Percentiles rank a stretch among this genome's conserved stretches.
These are phyloP conservation scores for Euleptes europaea DNA, from an alignment of 2,113 vertebrate genomes.

Conservation along the genomic window DNA sequence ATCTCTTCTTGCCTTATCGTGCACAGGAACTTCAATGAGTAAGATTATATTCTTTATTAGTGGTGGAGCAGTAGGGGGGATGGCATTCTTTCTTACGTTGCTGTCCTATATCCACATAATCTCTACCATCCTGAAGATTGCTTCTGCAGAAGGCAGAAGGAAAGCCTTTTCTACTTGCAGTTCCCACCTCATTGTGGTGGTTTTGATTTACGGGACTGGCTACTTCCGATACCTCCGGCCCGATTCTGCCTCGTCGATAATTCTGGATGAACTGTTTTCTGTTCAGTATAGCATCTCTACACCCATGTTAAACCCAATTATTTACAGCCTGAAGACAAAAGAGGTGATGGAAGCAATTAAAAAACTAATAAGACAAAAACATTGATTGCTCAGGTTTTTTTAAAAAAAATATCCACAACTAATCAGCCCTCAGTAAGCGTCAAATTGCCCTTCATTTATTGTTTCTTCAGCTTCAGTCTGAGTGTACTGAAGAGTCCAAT, in stretches of 20 bases:
- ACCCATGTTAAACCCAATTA: background rate
- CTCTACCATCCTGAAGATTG: background rate
- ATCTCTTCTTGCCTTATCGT: conserved; percentile 37
- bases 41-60: too few species aligned
- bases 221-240: background rate
- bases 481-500: too few species aligned
- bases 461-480: too few species aligned
- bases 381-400: background rate
- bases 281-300: background rate
- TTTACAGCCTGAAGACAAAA: background rate
- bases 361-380: too few species aligned
- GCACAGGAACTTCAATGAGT: too few species aligned
- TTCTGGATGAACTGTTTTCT: background rate
- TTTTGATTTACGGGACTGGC: background rate
- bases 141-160: background rate
- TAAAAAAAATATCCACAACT: too few species aligned
- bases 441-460: too few species aligned
- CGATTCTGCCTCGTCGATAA: background rate
- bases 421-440: too few species aligned
- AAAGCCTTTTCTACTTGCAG: too few species aligned
- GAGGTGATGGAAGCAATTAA: too few species aligned
- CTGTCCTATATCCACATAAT: background rate
- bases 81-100: too few species aligned
- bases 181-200: background rate
- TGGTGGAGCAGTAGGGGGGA: too few species aligned